A percentile compares a stretch with the other conserved stretches of the same genome.
These are phyloP conservation scores for Ephestia elutella DNA, from an alignment of 1,140 invertebrate genomes.

Conservation along the genomic window DNA sequence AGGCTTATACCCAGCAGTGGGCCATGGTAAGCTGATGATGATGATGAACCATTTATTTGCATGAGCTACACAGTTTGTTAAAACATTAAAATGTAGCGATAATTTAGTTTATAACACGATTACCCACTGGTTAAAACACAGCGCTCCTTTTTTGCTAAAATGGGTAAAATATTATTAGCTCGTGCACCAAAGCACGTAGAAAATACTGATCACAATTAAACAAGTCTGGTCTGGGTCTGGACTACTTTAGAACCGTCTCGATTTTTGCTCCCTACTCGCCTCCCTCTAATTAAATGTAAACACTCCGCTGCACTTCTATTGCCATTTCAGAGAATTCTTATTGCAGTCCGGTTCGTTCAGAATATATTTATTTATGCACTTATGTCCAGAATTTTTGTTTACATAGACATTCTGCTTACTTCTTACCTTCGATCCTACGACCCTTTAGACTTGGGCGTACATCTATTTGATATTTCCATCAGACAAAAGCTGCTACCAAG, in stretches of 20 bases:
- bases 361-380: not conserved
- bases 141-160: no score
- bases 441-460: no score
- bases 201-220: not conserved
- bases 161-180: not conserved
- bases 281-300: constrained; percentile 1
- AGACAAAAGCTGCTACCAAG: not conserved
- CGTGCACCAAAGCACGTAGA: not conserved
- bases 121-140: no score
- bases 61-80: no score
- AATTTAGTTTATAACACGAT: no score
- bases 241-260: not conserved
- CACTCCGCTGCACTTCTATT: constrained; percentile 1
- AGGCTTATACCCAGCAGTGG: no score
- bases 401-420: not conserved
- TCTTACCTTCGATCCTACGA: no score
- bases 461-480: not conserved
- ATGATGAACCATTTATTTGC: no score
- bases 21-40: no score
- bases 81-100: no score
- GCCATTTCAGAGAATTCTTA: not conserved
- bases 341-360: not conserved
- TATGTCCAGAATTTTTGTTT: not conserved
- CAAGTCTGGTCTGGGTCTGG: constrained; percentile 1
- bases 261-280: not conserved